A percentile compares a stretch with the other conserved stretches of the same genome.
These are phyloP conservation scores for Crossaster papposus DNA, from an alignment of 53 echinoderm and acorn worm species.

Conservation along the genomic window DNA sequence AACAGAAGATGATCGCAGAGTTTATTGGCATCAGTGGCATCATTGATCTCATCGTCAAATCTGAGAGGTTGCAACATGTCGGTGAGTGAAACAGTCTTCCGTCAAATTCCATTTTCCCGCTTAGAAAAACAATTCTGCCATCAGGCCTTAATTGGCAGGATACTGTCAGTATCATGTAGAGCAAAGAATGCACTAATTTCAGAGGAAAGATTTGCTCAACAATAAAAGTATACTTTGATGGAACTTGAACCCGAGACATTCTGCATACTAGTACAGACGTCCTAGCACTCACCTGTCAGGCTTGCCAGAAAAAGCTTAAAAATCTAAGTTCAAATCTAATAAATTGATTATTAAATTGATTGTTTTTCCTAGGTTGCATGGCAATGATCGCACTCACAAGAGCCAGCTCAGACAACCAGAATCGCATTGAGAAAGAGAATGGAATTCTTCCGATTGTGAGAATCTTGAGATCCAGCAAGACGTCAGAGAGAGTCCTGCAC, in stretches of 20 bases:
- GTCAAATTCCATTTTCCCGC: no score
- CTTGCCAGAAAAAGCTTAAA: no score
- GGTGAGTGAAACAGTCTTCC: constrained; percentile 62
- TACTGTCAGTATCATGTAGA: no score
- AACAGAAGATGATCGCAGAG: constrained; percentile 97
- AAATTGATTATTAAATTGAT: background rate
- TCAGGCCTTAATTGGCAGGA: no score
- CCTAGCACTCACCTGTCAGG: no score
- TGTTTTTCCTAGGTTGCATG: constrained; percentile 72
- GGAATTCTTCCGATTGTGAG: constrained; percentile 94
- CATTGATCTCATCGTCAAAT: constrained; percentile 96
- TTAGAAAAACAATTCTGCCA: no score
- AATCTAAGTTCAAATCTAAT: no score
- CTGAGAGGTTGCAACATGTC: constrained; percentile 91
- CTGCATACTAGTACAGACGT: background rate
- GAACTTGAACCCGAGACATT: background rate
- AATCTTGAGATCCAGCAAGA: constrained; percentile 89
- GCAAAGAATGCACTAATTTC: background rate
- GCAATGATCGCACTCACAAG: constrained; percentile 94
- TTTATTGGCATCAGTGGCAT: constrained; percentile 91
- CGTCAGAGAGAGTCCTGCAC: constrained; percentile 86
- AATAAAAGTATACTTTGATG: background rate
- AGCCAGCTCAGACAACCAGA: constrained; percentile 91
- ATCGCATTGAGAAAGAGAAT: constrained; percentile 91
- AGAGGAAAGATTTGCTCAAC: background rate